Evolutionary conservation across 2,888 invertebrate species (phyloP), one percentile per base, ranked within the genome.

Genomic region (Drosophila sordidula): DNA sequence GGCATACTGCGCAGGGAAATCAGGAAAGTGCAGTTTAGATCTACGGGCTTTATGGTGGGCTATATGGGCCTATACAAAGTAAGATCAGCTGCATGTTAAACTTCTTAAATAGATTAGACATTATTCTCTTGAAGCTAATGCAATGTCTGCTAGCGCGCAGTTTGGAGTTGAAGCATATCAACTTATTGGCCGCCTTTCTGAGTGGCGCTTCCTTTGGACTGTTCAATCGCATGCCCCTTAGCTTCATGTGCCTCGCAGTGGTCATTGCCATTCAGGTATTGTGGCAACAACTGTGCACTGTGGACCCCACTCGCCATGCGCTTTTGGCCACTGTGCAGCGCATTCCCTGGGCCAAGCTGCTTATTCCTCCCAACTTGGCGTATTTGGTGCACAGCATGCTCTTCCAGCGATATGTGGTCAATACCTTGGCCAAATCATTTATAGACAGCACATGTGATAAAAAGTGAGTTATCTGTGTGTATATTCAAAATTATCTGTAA

Each of bases 51-150:
- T 47, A 34, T 84, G 49, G 11, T 55, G 12, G 39, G 66, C 41
- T 84, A 85, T n/a, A 65, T 85, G 6, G 71, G 63, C n/a, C 42
- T 82, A 4, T 84, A 67, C 22, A 75, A 75, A 55, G 77, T 82
- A 39, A 50, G 52, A 26, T 34, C 6, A 6, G 0, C 6, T 16
- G 6, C 4, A 9, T 22, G 3, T 0, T 0, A 6, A 3, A 4
- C 3, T 6, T 3, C 8, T 14, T 22, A 22, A 22, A 22, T 22
- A n/a, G 4, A 22, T 22, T 22, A 22, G 22, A 3, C 22, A 4
- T 22, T 22, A 1, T 3, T 14, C 12, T 55, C 29, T 16, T 32
- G 1, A 14, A 83, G 83, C 3, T 76, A 3, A 41, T 68, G 0
- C 86, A 84, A 50, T 63, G 65, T 14, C 2, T 75, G 9, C 38